Evolutionary conservation across 2,888 invertebrate genomes (phyloP), one percentile per base, ranked within the genome.

Genomic region (Leptinotarsa juncta): DNA sequence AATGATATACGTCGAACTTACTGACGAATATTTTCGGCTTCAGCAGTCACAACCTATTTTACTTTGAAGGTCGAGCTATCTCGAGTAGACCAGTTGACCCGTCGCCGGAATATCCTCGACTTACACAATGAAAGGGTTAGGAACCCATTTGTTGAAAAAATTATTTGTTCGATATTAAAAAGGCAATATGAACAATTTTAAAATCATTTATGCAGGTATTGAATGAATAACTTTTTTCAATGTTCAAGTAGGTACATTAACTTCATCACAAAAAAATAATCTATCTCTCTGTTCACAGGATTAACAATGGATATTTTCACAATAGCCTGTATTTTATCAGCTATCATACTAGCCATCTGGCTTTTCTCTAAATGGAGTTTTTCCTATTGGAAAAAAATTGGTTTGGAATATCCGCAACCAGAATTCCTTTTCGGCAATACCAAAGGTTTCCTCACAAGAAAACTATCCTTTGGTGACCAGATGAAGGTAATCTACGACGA

Each of bases 351-450:
- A 42, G 10, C 16, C 42, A 65, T 66, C 26, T 76, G 73, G 65
- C 57, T 76, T 42, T 80, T 76, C 32, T 77, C 76, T 57, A 79
- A 81, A 72, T 77, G 80, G 78, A 70, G 53, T 14, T 83, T 80
- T 73, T 68, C 71, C 3, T 81, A 84, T 69, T 86, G 86, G 86
- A 81, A 82, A 69, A 81, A 81, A 66, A 74, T 75, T 42, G 82
- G 81, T 10, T 72, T 86, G 5, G 79, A 81, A 16, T 73, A 74
- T 26, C 67, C 78, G 14, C 65, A 75, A 69, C 75, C 77, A 65
- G 70, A 77, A 51, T 67, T 77, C 55, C 57, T 71, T 16, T 77
- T 67, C 67, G 78, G 78, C 16, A 78, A 76, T 42, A 55, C 60
- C 20, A 71, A 55, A 48, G 51, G 65, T 4, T 14, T 72, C 4